phyloP scores from a whole-genome alignment of 2,888 invertebrate species.

The Caenorhabditis imperialis region DNA sequence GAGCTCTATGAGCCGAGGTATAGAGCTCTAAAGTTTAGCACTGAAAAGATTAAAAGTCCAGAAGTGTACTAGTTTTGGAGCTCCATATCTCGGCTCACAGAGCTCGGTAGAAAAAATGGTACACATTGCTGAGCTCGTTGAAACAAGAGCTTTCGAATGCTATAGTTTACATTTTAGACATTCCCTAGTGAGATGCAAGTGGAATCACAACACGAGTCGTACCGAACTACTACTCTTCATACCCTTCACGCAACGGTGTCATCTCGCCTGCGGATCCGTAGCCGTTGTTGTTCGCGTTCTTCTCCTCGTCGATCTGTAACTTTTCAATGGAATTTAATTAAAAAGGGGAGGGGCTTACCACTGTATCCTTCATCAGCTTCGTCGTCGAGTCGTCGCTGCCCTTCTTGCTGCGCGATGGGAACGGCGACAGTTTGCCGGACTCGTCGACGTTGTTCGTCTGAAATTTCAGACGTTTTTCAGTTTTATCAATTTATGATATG shows the following conservation, averaged over 20 bases:
- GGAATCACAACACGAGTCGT: slow-evolving; percentile 13
- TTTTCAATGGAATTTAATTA: background rate
- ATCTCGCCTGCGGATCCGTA: slow-evolving; percentile 51
- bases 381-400: slow-evolving; percentile 65
- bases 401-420: slow-evolving; percentile 57
- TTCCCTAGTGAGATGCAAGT: no score
- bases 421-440: slow-evolving; percentile 51
- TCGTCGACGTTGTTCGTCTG: slow-evolving; percentile 53
- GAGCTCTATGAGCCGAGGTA: no score
- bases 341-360: slow-evolving; percentile 22
- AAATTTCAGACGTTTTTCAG: slow-evolving; percentile 4
- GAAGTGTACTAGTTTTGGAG: no score
- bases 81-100: no score
- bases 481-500: slow-evolving; percentile 7
- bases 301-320: slow-evolving; percentile 49
- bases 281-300: slow-evolving; percentile 52
- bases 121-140: no score
- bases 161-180: no score
- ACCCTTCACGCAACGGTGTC: slow-evolving; percentile 52
- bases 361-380: slow-evolving; percentile 54
- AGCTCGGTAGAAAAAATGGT: no score
- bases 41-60: no score
- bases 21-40: no score
- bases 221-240: slow-evolving; percentile 28
- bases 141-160: no score